These are phyloP conservation scores for Sceloporus undulatus DNA, from an alignment of 2,113 vertebrate genomes.

Conservation along the genomic window DNA sequence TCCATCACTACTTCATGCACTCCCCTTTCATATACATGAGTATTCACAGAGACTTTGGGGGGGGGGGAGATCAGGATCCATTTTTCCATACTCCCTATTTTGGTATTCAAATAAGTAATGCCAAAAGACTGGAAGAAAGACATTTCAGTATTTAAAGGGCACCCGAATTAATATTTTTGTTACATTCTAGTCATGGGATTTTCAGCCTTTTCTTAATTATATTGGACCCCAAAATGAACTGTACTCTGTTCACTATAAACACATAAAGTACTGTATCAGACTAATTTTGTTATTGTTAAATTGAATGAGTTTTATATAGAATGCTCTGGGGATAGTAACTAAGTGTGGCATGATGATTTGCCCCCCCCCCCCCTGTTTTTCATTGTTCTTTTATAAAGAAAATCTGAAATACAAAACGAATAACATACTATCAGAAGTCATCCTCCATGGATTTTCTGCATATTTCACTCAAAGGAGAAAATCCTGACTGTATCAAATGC, in stretches of 20 bases:
- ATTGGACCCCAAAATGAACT: not conserved
- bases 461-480: conserved; percentile 61
- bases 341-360: not conserved
- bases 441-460: conserved; percentile 55
- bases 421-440: conserved; percentile 59
- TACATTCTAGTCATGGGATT: not conserved
- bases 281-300: not conserved
- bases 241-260: not conserved
- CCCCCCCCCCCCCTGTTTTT: not conserved
- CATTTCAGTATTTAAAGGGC: not conserved
- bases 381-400: not conserved
- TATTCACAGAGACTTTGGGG: no score
- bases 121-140: not conserved
- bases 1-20: not conserved
- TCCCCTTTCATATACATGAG: no score
- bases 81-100: no score
- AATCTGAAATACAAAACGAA: not conserved
- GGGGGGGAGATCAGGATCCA: no score
- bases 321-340: not conserved
- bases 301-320: not conserved
- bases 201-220: not conserved
- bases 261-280: not conserved
- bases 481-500: conserved; percentile 52
- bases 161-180: not conserved
- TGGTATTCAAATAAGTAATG: not conserved